Evolutionary conservation across 2,113 vertebrate genomes (phyloP), one percentile per base, ranked within the genome.

Genomic region (Trochalopteron elliotii): DNA sequence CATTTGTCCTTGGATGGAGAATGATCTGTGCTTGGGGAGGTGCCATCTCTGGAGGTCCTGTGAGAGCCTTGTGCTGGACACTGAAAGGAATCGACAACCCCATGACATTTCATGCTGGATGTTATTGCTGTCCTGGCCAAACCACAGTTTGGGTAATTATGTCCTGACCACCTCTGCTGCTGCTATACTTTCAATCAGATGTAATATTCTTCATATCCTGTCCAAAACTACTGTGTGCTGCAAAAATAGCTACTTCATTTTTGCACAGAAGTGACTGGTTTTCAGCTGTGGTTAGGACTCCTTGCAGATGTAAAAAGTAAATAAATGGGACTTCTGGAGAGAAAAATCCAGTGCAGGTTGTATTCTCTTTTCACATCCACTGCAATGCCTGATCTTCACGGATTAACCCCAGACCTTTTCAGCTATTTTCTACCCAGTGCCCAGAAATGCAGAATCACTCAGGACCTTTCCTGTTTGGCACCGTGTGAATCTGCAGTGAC

Each of bases 91-190:
- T 20, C 0, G 8, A 90, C 92, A 95, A 27, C 53, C 23, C 11
- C 65, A 21, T 82, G 57, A 42, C 81, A 65, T 93, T 93, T 94
- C 21, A 24, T 33, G 12, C 83, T 24, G 28, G 85, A 15, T 94
- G 87, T 90, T 95, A 67, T 87, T 78, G 69, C 88, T 93, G 72
- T 87, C 83, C 90, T 49, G 88, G 72, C 72, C 92, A 95, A 93
- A 78, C 60, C 82, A 74, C 69, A 83, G 44, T 95, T 94, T 90
- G 76, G 81, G 64, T 92, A 89, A 96, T 96, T 93, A 49, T 28
- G 83, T 83, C 88, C 88, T 95, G 60, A 80, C 65, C 90, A 93
- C 83, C 92, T 96, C 90, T 96, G 88, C 93, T 90, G 70, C 76
- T 77, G 79, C 77, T 94, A 19, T 17, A 45, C 83, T 89, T 93